Percentiles rank a stretch among this genome's conserved stretches.
These are phyloP conservation scores for Brotula barbata DNA, from an alignment of 2,797 vertebrate genomes.

Conservation along the genomic window DNA sequence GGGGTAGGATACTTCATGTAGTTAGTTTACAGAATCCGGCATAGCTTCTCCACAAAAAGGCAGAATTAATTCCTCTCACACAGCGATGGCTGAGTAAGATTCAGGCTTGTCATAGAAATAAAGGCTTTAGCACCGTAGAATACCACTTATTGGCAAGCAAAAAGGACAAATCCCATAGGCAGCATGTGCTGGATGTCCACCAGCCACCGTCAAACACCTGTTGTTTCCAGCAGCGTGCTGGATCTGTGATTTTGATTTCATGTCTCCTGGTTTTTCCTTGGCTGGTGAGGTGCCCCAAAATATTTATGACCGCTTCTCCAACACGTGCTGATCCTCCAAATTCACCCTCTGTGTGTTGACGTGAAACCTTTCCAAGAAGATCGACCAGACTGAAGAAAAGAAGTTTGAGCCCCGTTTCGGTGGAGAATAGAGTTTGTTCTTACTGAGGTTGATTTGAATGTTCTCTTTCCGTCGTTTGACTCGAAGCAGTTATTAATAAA, in stretches of 20 bases:
- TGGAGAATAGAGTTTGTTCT: not conserved
- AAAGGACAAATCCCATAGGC: slow-evolving; percentile 41
- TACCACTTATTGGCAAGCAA: slow-evolving; percentile 67
- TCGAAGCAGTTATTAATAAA: slow-evolving; percentile 13
- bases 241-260: slow-evolving; percentile 10
- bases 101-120: slow-evolving; percentile 20
- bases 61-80: slow-evolving; percentile 35
- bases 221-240: slow-evolving; percentile 30
- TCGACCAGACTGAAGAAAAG: slow-evolving; percentile 4
- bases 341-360: slow-evolving; percentile 7
- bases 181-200: slow-evolving; percentile 28
- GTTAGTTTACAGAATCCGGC: too few relatives aligned
- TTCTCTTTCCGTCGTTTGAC: slow-evolving; percentile 10
- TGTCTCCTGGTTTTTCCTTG: too few relatives aligned
- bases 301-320: slow-evolving; percentile 13
- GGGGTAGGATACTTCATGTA: too few relatives aligned
- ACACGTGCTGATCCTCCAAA: slow-evolving; percentile 10
- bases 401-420: slow-evolving; percentile 2
- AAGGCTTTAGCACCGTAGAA: slow-evolving; percentile 66
- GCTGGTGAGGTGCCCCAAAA: slow-evolving; percentile 15
- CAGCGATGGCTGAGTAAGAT: slow-evolving; percentile 29
- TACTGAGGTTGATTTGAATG: not conserved
- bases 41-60: slow-evolving; percentile 34
- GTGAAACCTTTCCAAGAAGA: slow-evolving; percentile 1
- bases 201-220: slow-evolving; percentile 21